phyloP scores from a whole-genome alignment of 2,797 vertebrate genomes.

The Channa striata region DNA sequence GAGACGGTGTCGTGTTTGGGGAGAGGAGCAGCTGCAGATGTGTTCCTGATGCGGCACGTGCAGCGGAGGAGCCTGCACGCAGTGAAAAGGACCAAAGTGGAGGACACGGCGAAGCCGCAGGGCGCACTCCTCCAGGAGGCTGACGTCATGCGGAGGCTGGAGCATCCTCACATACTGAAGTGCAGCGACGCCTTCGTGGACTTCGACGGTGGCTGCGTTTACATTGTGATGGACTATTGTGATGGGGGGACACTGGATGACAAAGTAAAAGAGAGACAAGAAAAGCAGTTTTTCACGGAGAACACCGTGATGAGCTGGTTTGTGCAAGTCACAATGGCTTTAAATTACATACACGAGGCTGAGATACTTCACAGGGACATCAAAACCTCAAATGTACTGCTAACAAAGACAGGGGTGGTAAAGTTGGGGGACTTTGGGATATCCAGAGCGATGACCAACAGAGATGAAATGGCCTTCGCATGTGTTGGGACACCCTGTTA shows the following conservation, averaged over 20 bases:
- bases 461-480: conserved; percentile 84
- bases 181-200: conserved; percentile 81
- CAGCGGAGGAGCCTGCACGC: conserved; percentile 77
- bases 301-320: conserved; percentile 83
- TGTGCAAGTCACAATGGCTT: conserved; percentile 82
- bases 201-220: conserved; percentile 72
- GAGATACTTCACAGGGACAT: conserved; percentile 88
- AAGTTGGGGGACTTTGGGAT: conserved; percentile 89
- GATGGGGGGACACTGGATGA: conserved; percentile 86
- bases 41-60: conserved; percentile 84
- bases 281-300: conserved; percentile 75
- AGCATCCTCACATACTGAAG: conserved; percentile 84
- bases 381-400: conserved; percentile 87
- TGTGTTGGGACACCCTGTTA: conserved; percentile 88
- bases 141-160: conserved; percentile 80
- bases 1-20: conserved; percentile 82
- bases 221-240: conserved; percentile 88
- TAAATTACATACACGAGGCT: conserved; percentile 81
- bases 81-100: conserved; percentile 83
- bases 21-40: conserved; percentile 81
- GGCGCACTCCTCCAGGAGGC: conserved; percentile 83
- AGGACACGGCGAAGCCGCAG: conserved; percentile 64
- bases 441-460: conserved; percentile 84
- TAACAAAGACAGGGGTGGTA: conserved; percentile 82
- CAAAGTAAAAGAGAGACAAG: conserved; percentile 76